phyloP scores from a whole-genome alignment of 2,888 invertebrate genomes.

The Erebia palarica region DNA sequence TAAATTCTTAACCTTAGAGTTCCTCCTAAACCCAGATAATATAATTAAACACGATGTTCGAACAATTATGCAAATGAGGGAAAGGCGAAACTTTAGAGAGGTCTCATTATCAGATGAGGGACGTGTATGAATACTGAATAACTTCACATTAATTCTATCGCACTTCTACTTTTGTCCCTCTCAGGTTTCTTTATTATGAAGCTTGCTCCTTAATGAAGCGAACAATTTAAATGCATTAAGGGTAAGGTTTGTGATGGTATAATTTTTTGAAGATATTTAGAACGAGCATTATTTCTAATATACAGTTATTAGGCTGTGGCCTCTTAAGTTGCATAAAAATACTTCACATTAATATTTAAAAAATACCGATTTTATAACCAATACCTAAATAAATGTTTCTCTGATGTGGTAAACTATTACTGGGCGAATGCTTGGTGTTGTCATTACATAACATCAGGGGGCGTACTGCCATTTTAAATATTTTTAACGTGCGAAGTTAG shows the following conservation, averaged over 20 bases:
- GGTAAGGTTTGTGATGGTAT: not conserved
- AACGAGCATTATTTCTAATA: too few relatives aligned
- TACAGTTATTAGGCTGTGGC: too few relatives aligned
- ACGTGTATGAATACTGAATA: slow-evolving; percentile 49
- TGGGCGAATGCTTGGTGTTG: too few relatives aligned
- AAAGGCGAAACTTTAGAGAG: slow-evolving; percentile 54
- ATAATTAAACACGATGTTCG: slow-evolving; percentile 56
- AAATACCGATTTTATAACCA: too few relatives aligned
- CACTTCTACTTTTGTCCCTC: slow-evolving; percentile 10
- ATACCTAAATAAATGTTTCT: too few relatives aligned
- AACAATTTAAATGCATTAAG: not conserved
- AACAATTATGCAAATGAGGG: slow-evolving; percentile 65
- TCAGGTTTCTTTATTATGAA: not conserved
- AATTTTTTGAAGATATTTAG: too few relatives aligned
- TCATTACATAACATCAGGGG: too few relatives aligned
- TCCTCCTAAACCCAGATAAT: slow-evolving; percentile 29
- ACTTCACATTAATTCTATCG: slow-evolving; percentile 33
- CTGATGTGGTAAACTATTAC: too few relatives aligned
- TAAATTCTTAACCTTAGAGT: slow-evolving; percentile 7
- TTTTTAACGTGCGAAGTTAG: too few relatives aligned
- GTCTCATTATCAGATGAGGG: slow-evolving; percentile 58
- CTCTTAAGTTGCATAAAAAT: too few relatives aligned
- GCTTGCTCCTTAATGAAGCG: slow-evolving; percentile 8
- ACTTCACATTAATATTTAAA: too few relatives aligned
- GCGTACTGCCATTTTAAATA: too few relatives aligned